Conservation (phyloP, 2,888 invertebrate species). For the Callyntrura sp. region DNA sequence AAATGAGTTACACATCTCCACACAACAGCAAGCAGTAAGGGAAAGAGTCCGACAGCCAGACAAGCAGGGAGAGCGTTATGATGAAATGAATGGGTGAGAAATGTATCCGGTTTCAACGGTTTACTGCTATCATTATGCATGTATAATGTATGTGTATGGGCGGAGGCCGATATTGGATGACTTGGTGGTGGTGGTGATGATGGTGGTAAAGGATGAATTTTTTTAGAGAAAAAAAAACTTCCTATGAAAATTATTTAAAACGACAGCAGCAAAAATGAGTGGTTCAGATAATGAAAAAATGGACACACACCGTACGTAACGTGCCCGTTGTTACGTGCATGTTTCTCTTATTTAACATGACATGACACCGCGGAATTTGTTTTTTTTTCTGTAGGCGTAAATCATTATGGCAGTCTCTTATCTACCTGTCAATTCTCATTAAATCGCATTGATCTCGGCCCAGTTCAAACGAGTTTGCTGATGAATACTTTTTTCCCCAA, state of each 20-base stretch:
- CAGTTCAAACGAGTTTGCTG: not conserved
- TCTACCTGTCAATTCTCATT: constrained; percentile 43
- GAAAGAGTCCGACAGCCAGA: too few species aligned
- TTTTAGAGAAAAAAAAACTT: constrained; percentile 10
- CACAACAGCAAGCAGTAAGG: not conserved
- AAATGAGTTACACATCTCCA: not conserved
- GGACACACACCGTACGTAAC: too few species aligned
- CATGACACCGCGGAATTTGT: constrained; percentile 2
- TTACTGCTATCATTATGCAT: too few species aligned
- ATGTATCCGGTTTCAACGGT: too few species aligned
- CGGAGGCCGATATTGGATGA: not conserved
- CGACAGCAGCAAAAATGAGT: not conserved
- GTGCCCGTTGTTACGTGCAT: constrained; percentile 6
- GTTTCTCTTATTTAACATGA: not conserved
- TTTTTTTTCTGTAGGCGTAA: not conserved
- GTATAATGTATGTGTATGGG: too few species aligned
- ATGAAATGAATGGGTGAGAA: not conserved
- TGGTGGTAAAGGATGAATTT: constrained; percentile 25
- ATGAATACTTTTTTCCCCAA: not conserved
- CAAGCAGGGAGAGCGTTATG: not conserved
- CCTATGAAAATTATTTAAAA: too few species aligned
- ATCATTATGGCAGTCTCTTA: not conserved
- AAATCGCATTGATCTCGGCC: constrained; percentile 19
- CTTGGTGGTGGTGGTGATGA: not conserved
- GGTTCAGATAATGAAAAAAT: not conserved